These are phyloP conservation scores for Eulithis prunata DNA, from an alignment of 2,888 invertebrate species.

Conservation along the genomic window DNA sequence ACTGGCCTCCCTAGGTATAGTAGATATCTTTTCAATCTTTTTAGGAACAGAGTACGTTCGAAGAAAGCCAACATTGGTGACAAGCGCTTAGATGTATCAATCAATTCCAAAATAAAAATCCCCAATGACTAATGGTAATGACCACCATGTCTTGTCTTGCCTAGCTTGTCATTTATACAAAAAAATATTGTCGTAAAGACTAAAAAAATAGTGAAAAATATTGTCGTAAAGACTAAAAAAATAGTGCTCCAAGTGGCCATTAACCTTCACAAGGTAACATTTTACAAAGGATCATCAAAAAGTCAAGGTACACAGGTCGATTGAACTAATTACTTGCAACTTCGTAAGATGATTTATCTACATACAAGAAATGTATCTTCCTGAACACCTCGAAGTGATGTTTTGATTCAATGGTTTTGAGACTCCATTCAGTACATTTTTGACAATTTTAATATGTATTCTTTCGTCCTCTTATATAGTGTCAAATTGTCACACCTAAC, in stretches of 20 bases:
- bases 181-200: neutral
- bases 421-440: too few species aligned
- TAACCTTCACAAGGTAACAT: conserved; percentile 24
- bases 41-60: too few species aligned
- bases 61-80: too few species aligned
- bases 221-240: too few species aligned
- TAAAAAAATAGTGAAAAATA: neutral
- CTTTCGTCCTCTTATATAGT: too few species aligned
- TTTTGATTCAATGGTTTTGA: conserved; percentile 26
- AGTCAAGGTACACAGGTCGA: conserved; percentile 30
- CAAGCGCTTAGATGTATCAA: too few species aligned
- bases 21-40: too few species aligned
- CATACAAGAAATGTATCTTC: conserved; percentile 17
- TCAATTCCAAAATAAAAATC: too few species aligned
- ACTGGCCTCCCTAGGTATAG: too few species aligned
- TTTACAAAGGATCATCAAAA: conserved; percentile 26
- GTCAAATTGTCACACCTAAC: too few species aligned
- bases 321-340: conserved; percentile 18
- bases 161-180: neutral
- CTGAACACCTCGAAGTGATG: conserved; percentile 20
- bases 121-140: too few species aligned
- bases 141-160: neutral
- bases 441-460: too few species aligned
- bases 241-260: conserved; percentile 1
- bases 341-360: conserved; percentile 12